Conservation (phyloP, 2,888 invertebrate species). For the Augiades crinisus region DNA sequence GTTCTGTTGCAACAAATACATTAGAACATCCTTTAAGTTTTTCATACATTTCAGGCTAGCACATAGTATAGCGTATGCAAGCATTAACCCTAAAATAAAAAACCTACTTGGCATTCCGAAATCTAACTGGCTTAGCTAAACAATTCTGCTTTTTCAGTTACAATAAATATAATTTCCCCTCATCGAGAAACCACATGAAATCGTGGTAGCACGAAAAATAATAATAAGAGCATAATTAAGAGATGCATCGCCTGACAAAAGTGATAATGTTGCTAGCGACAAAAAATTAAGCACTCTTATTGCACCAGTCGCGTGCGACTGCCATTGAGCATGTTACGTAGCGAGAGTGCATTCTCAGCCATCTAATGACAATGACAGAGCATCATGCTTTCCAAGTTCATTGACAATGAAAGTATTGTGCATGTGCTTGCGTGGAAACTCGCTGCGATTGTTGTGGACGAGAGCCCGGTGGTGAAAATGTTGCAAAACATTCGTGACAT, state of each 20-base stretch:
- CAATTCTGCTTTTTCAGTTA: no score
- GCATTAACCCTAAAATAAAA: no score
- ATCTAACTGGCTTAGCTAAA: no score
- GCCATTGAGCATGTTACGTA: slow-evolving; percentile 51
- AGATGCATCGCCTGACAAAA: slow-evolving; percentile 26
- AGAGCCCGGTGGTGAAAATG: slow-evolving; percentile 1
- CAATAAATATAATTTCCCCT: no score
- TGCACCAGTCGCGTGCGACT: slow-evolving; percentile 58
- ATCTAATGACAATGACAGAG: slow-evolving; percentile 74
- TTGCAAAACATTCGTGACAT: no score
- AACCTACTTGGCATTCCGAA: no score
- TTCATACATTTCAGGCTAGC: no score
- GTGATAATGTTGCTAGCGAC: slow-evolving; percentile 17
- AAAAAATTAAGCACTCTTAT: slow-evolving; percentile 32
- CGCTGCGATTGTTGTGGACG: slow-evolving; percentile 52
- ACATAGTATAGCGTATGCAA: no score
- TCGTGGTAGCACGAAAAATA: no score
- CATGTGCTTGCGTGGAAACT: slow-evolving; percentile 74
- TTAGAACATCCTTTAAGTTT: no score
- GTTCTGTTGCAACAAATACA: no score
- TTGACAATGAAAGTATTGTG: slow-evolving; percentile 77
- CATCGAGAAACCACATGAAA: no score
- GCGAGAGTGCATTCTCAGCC: slow-evolving; percentile 78
- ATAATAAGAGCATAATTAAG: not conserved
- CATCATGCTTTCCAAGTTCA: slow-evolving; percentile 80